Percentiles rank a stretch among this genome's conserved stretches.
Evolutionary conservation across 2,888 invertebrate species (phyloP).

Genomic region (Limenitis camilla): DNA sequence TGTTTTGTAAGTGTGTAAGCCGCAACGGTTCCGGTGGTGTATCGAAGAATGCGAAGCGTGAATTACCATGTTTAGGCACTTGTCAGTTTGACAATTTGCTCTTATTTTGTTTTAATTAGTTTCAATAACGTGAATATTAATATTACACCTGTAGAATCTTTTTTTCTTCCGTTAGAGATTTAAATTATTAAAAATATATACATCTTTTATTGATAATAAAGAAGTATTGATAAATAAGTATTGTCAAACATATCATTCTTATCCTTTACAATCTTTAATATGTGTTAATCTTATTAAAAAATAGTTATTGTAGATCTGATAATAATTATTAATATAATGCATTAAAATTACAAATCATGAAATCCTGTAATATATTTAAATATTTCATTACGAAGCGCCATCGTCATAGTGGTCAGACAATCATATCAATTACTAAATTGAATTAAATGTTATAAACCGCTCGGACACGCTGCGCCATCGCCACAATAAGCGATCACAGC

Average conservation of each 20-base stretch:
- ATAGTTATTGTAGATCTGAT: too few species aligned
- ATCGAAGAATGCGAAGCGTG: slow-evolving; percentile 72
- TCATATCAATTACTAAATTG: slow-evolving; percentile 73
- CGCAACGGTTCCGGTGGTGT: slow-evolving; percentile 56
- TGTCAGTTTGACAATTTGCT: slow-evolving; percentile 65
- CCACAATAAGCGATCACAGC: slow-evolving; percentile 62
- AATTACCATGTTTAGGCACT: slow-evolving; percentile 71
- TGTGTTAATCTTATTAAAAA: too few species aligned
- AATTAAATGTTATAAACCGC: slow-evolving; percentile 71
- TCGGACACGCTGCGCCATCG: slow-evolving; percentile 56
- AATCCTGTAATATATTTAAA: too few species aligned
- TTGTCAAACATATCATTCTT: too few species aligned
- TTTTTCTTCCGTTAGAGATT: not conserved
- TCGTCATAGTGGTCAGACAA: slow-evolving; percentile 52
- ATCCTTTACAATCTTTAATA: too few species aligned
- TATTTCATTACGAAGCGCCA: too few species aligned
- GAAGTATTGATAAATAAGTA: too few species aligned
- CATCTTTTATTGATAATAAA: too few species aligned
- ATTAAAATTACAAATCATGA: too few species aligned
- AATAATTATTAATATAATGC: too few species aligned
- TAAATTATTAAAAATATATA: too few species aligned
- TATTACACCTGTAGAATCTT: not conserved
- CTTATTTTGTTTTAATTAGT: slow-evolving; percentile 44
- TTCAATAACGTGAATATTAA: slow-evolving; percentile 4
- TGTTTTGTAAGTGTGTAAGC: slow-evolving; percentile 55